Evolutionary conservation across 2,797 vertebrate genomes (phyloP).

Genomic region (Arnoldichthys spilopterus): DNA sequence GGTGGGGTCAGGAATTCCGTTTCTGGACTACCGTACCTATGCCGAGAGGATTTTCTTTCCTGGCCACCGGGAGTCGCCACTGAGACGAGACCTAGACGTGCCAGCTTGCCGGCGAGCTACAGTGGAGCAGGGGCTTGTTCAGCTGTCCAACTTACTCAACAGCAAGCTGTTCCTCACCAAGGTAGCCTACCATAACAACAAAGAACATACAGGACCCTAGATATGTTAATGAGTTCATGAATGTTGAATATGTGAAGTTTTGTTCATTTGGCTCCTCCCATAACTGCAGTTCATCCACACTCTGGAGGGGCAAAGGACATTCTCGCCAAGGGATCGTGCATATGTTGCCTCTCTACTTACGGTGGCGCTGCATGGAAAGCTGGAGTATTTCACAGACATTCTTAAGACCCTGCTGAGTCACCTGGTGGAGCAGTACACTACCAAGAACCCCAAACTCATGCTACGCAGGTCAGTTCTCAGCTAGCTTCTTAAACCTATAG

Average conservation of each 20-base stretch:
- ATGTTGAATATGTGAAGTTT: neutral
- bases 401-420: constrained; percentile 93
- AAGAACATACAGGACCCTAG: neutral
- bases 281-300: constrained; percentile 91
- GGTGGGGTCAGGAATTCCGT: constrained; percentile 93
- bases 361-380: constrained; percentile 91
- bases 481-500: neutral
- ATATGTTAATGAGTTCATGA: neutral
- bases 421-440: constrained; percentile 94
- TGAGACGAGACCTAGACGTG: constrained; percentile 90
- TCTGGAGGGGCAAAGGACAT: constrained; percentile 93
- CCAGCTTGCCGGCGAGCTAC: constrained; percentile 90
- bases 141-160: constrained; percentile 96
- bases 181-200: constrained; percentile 64
- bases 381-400: constrained; percentile 98
- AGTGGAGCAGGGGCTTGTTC: constrained; percentile 92
- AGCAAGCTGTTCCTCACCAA: constrained; percentile 98
- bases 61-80: constrained; percentile 90
- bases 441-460: constrained; percentile 98
- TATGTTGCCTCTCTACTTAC: constrained; percentile 95
- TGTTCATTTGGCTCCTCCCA: neutral
- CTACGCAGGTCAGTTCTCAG: constrained; percentile 84
- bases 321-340: constrained; percentile 92
- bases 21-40: constrained; percentile 92
- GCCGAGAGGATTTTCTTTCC: constrained; percentile 97